Evolutionary conservation across 2,888 invertebrate genomes (phyloP).

Genomic region (Drosophila quinaria): DNA sequence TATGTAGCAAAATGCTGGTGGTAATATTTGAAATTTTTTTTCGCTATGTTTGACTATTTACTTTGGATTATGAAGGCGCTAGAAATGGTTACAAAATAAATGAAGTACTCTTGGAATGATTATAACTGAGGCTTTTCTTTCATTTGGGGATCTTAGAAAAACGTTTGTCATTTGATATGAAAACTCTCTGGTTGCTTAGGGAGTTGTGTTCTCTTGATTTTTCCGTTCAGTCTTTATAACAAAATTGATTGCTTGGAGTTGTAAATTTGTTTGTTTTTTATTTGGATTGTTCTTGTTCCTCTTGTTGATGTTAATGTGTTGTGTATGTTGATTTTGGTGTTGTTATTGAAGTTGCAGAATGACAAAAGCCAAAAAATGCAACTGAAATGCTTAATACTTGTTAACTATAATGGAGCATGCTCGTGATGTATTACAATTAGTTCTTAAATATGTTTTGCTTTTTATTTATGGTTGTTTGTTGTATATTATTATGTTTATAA

Average conservation of each 20-base stretch:
- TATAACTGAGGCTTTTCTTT: constrained; percentile 38
- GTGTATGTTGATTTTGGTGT: constrained; percentile 28
- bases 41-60: constrained; percentile 72
- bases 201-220: constrained; percentile 47
- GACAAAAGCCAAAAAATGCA: constrained; percentile 50
- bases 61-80: constrained; percentile 61
- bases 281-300: constrained; percentile 73
- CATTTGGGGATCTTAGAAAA: constrained; percentile 64
- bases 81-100: constrained; percentile 43
- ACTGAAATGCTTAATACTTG: constrained; percentile 51
- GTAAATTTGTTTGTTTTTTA: constrained; percentile 72
- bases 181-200: constrained; percentile 39
- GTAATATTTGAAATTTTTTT: constrained; percentile 71
- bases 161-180: constrained; percentile 57
- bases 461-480: constrained; percentile 33
- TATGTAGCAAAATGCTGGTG: constrained; percentile 78
- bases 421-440: constrained; percentile 76
- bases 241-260: constrained; percentile 77
- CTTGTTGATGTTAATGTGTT: constrained; percentile 36
- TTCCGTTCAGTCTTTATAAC: constrained; percentile 71
- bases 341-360: constrained; percentile 27
- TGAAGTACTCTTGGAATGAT: constrained; percentile 34
- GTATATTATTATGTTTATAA: constrained; percentile 55
- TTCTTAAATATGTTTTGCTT: constrained; percentile 60
- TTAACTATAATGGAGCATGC: constrained; percentile 72